phyloP scores from a whole-genome alignment of 1,140 invertebrate species.

The Drusus annulatus region DNA sequence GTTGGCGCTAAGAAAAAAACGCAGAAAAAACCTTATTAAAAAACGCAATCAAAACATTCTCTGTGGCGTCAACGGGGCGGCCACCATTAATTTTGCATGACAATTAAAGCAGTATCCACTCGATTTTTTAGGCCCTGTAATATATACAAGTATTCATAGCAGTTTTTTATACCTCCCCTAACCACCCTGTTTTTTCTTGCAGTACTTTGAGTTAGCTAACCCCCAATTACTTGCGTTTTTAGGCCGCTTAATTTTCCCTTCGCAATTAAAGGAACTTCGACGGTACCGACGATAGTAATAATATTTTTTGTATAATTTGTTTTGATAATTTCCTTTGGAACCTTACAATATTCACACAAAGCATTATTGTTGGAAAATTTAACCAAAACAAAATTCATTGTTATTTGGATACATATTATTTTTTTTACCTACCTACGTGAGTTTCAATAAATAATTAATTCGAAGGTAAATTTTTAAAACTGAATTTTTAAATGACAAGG shows the following conservation, averaged over 20 bases:
- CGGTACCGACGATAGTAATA: no score
- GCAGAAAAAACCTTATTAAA: constrained; percentile 57
- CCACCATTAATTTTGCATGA: constrained; percentile 60
- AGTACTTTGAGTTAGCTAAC: constrained; percentile 20
- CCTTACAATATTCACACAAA: no score
- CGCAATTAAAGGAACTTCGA: constrained; percentile 21
- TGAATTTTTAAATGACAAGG: no score
- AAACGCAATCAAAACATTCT: constrained; percentile 60
- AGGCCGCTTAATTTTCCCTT: constrained; percentile 2
- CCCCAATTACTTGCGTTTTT: constrained; percentile 34
- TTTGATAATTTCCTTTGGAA: no score
- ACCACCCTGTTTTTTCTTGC: constrained; percentile 26
- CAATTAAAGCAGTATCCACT: constrained; percentile 54
- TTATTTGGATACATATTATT: no score
- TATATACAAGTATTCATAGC: constrained; percentile 47
- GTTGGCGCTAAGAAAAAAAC: constrained; percentile 36
- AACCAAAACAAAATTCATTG: no score
- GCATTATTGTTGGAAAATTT: no score
- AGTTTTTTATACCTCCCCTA: constrained; percentile 31
- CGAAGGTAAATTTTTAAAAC: no score
- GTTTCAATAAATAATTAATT: no score
- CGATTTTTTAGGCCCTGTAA: constrained; percentile 49
- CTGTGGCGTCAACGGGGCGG: constrained; percentile 46
- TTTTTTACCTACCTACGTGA: no score
- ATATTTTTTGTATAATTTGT: no score